Evolutionary conservation across 2,113 vertebrate species (phyloP), one percentile per base, ranked within the genome.

Genomic region (Calypte anna): DNA sequence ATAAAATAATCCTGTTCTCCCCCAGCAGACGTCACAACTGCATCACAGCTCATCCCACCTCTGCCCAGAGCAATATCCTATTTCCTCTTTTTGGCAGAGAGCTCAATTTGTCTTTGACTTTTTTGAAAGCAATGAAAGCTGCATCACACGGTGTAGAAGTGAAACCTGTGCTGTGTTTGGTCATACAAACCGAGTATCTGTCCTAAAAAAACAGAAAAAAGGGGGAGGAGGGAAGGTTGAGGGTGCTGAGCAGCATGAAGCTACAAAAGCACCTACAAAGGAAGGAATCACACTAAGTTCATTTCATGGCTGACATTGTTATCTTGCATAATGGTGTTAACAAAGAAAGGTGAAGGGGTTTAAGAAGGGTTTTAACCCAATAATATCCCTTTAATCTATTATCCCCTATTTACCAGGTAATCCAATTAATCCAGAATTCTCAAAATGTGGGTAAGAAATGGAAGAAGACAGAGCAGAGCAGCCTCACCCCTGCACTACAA

Each of bases 381-480:
- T 90, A 93, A 96, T 95, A 96, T 75, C 95, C 76, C 88, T 86
- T 88, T 96, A 97, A 96, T 91, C 91, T 93, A 33, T 90, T 81
- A 97, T 95, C 88, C 86, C 76, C 88, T 93, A 95, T 91, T 97
- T 93, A 88, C 63, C 0, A 0, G 28, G 53, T 88, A 94, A 97
- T 95, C 94, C 86, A 93, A 94, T 96, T 95, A 96, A 97, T 84
- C 76, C 86, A 43, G 36, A 78, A 83, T 94, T 97, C 85, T 90
- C 91, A 70, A 80, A 63, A 73, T 20, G 88, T 46, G 76, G 79
- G 20, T 53, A 90, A 88, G 57, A 54, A 92, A 69, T 13, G 28
- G 27, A 81, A 30, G 46, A 7, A 53, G 88, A 84, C 62, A 43
- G 54, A 68, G 30, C 77, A 75, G 2, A 3, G 51, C 78, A 68